A percentile compares a stretch with the other conserved stretches of the same genome.
phyloP scores from a whole-genome alignment of 2,888 invertebrate species.

The Baronia brevicornis region DNA sequence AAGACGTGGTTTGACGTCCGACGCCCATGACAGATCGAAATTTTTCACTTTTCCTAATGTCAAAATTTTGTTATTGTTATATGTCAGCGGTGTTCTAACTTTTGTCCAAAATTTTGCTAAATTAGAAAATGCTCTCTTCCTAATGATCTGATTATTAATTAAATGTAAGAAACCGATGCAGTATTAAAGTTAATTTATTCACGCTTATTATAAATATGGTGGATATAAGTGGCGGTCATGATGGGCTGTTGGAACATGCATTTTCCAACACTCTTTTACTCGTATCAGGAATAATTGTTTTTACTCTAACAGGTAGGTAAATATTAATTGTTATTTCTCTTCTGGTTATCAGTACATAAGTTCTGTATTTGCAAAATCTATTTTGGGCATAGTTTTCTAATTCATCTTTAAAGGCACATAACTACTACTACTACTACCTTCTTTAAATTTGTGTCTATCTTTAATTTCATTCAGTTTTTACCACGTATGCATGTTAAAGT shows the following conservation, averaged over 20 bases:
- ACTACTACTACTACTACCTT: no score
- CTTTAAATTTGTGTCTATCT: no score
- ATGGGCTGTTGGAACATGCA: constrained; percentile 88
- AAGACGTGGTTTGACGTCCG: constrained; percentile 10
- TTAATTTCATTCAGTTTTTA: no score
- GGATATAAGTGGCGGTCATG: constrained; percentile 86
- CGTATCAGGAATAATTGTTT: constrained; percentile 86
- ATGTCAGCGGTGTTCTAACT: constrained; percentile 19
- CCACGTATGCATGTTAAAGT: no score
- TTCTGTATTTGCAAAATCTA: no score
- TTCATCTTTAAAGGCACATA: no score
- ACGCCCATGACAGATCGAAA: constrained; percentile 1
- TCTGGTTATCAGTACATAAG: no score
- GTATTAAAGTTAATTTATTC: constrained; percentile 33
- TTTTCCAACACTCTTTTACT: constrained; percentile 93
- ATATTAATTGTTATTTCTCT: constrained; percentile 13
- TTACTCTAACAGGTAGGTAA: constrained; percentile 84
- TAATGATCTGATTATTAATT: constrained; percentile 25
- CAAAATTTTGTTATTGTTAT: constrained; percentile 19
- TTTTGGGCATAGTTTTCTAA: no score
- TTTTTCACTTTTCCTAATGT: constrained; percentile 5
- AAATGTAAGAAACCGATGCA: constrained; percentile 22
- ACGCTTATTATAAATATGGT: constrained; percentile 80
- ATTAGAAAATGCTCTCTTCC: constrained; percentile 20
- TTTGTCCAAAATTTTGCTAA: constrained; percentile 16